These are phyloP conservation scores for Aulostomus chinensis DNA, from an alignment of 2,797 vertebrate genomes.

Conservation along the genomic window DNA sequence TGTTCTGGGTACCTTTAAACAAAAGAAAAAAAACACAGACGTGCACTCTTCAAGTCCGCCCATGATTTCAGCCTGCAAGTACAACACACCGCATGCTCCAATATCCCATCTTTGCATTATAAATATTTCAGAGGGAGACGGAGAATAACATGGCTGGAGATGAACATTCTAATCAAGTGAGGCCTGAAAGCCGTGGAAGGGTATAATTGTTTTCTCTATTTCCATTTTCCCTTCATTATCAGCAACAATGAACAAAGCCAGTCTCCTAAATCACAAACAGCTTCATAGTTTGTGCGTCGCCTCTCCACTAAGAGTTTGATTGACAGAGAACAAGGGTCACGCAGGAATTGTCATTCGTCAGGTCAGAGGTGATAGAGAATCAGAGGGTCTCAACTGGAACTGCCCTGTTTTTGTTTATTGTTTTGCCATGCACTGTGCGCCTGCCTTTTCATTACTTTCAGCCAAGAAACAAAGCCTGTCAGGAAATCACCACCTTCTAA, in stretches of 20 bases:
- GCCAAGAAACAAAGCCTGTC: slow-evolving; percentile 24
- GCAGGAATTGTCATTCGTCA: slow-evolving; percentile 39
- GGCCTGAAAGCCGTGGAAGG: slow-evolving; percentile 64
- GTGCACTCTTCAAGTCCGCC: slow-evolving; percentile 49
- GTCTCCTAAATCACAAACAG: slow-evolving; percentile 45
- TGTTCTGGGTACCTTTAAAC: slow-evolving; percentile 57
- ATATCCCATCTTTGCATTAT: slow-evolving; percentile 64
- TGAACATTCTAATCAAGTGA: slow-evolving; percentile 71
- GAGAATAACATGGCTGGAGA: slow-evolving; percentile 61
- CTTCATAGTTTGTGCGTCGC: slow-evolving; percentile 17
- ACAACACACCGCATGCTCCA: slow-evolving; percentile 59
- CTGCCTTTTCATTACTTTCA: slow-evolving; percentile 51
- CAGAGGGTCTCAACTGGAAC: slow-evolving; percentile 43
- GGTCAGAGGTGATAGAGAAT: slow-evolving; percentile 61
- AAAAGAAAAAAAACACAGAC: slow-evolving; percentile 53
- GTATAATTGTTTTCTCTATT: slow-evolving; percentile 81
- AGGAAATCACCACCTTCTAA: not conserved
- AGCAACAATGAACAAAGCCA: slow-evolving; percentile 52
- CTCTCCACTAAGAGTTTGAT: slow-evolving; percentile 43
- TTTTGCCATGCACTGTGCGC: slow-evolving; percentile 12
- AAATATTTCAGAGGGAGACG: slow-evolving; percentile 75
- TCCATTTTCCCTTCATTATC: slow-evolving; percentile 70
- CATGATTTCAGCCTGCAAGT: slow-evolving; percentile 48
- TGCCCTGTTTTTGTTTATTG: slow-evolving; percentile 40
- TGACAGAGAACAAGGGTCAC: slow-evolving; percentile 60